These are phyloP conservation scores for Brachyhypopomus occidentalis DNA, from an alignment of 2,113 vertebrate genomes.

Conservation along the genomic window DNA sequence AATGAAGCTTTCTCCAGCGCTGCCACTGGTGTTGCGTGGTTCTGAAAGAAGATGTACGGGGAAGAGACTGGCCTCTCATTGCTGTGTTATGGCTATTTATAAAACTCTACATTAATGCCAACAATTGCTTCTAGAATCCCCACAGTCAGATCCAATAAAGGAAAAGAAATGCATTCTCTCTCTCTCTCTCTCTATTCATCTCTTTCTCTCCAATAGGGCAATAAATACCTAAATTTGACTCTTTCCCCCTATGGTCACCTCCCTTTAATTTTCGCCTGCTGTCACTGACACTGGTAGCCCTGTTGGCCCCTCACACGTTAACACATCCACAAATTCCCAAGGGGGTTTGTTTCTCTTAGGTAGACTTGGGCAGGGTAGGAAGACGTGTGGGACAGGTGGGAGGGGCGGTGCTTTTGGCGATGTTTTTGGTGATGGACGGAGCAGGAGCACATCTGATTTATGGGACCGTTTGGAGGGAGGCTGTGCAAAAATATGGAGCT, in stretches of 20 bases:
- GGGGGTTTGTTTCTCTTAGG: slow-evolving; percentile 31
- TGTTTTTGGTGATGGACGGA: slow-evolving; percentile 6
- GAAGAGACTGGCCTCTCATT: neutral
- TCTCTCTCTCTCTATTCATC: neutral
- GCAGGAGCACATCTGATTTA: slow-evolving; percentile 13
- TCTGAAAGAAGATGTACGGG: neutral
- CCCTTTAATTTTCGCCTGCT: slow-evolving; percentile 40
- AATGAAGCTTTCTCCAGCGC: slow-evolving; percentile 4
- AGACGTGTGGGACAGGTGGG: too few relatives aligned
- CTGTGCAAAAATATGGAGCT: slow-evolving; percentile 6
- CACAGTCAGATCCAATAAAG: slow-evolving; percentile 21
- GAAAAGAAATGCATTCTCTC: slow-evolving; percentile 1
- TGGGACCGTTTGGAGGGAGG: slow-evolving; percentile 21
- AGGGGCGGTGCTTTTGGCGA: neutral
- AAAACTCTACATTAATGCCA: slow-evolving; percentile 34
- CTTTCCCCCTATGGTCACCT: slow-evolving; percentile 9
- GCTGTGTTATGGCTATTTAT: slow-evolving; percentile 29
- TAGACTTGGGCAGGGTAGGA: neutral
- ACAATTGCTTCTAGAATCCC: slow-evolving; percentile 25
- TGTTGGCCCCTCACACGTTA: slow-evolving; percentile 15
- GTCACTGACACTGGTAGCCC: neutral
- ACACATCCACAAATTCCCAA: slow-evolving; percentile 32
- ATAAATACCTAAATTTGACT: slow-evolving; percentile 8
- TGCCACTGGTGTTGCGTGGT: neutral
- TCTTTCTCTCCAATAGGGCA: neutral